Conservation (phyloP, 1,140 invertebrate species). For the Tachypleus tridentatus region DNA sequence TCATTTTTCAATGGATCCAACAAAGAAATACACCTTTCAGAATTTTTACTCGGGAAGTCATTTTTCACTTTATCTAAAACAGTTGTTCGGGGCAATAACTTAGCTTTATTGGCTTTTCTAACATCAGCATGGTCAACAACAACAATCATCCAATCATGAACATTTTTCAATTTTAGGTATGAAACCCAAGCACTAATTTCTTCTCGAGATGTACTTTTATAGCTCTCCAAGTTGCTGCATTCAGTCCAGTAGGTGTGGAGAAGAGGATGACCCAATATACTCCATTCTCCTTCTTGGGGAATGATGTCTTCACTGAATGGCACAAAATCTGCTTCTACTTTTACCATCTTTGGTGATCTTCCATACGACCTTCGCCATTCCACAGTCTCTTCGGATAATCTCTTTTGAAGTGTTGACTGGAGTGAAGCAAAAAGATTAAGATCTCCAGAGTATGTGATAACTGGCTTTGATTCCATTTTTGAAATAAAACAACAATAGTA, state of each 20-base stretch:
- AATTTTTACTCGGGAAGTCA: constrained; percentile 82
- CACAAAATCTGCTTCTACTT: constrained; percentile 69
- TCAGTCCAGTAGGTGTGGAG: constrained; percentile 93
- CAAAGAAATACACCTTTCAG: constrained; percentile 77
- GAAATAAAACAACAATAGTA: too few species aligned
- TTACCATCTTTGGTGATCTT: constrained; percentile 40
- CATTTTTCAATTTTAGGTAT: constrained; percentile 54
- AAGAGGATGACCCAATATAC: constrained; percentile 66
- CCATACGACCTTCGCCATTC: constrained; percentile 62
- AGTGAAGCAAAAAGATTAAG: constrained; percentile 70
- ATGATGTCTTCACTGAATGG: constrained; percentile 47
- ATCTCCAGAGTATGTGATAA: constrained; percentile 49
- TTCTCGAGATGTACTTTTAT: constrained; percentile 71
- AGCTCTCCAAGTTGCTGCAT: constrained; percentile 79
- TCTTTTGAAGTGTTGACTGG: constrained; percentile 56
- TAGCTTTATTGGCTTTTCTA: constrained; percentile 63
- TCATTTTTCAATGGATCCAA: constrained; percentile 82
- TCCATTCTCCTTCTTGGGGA: constrained; percentile 38
- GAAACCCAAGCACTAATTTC: constrained; percentile 79
- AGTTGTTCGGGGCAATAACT: constrained; percentile 78
- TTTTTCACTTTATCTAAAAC: constrained; percentile 87
- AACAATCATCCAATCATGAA: constrained; percentile 86
- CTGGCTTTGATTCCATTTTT: background rate
- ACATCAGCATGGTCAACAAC: constrained; percentile 84
- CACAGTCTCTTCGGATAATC: constrained; percentile 66